Conservation (phyloP, 2,113 vertebrate species). For the Apodemus sylvaticus region DNA sequence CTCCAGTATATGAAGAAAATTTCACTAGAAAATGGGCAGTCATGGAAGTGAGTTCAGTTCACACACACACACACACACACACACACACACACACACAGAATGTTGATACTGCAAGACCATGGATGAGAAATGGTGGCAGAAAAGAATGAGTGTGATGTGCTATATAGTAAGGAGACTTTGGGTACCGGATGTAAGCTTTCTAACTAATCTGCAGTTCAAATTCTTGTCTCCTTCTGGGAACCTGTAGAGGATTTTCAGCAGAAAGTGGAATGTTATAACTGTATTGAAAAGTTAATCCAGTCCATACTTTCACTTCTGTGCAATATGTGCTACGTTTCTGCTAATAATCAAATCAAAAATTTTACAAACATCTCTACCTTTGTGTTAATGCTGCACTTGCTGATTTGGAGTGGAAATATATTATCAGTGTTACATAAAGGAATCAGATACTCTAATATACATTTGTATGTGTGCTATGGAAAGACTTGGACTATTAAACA, state of each 20-base stretch:
- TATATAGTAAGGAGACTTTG: not conserved
- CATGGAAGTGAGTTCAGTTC: not conserved
- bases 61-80: too few species aligned
- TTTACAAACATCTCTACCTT: not conserved
- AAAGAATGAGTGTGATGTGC: not conserved
- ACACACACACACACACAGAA: not conserved
- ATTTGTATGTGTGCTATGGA: not conserved
- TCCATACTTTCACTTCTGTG: not conserved
- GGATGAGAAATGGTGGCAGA: not conserved
- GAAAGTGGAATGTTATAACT: not conserved
- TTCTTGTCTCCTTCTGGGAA: not conserved
- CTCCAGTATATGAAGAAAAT: not conserved
- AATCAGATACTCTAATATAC: not conserved
- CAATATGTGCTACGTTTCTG: not conserved
- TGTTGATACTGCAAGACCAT: not conserved
- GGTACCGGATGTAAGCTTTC: not conserved
- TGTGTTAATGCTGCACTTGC: not conserved
- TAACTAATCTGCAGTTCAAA: not conserved
- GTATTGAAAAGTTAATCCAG: not conserved
- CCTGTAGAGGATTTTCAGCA: not conserved
- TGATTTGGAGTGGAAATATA: not conserved
- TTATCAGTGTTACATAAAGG: not conserved
- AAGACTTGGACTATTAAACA: slow-evolving; percentile 10
- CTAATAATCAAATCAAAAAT: not conserved
- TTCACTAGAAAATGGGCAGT: not conserved